Conservation (phyloP, 1,140 invertebrate species). For the Brachionus rotundiformis region DNA sequence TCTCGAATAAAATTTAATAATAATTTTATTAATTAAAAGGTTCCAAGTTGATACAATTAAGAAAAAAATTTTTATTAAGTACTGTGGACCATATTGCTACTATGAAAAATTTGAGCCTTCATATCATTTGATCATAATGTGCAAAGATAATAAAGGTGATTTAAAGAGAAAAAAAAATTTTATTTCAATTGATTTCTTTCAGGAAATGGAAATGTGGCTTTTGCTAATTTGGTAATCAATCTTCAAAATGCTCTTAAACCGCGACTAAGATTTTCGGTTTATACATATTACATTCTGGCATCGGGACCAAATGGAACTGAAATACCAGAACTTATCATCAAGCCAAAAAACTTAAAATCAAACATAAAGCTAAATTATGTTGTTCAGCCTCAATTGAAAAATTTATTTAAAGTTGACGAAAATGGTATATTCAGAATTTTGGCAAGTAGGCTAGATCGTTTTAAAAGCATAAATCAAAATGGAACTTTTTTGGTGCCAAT, state of each 20-base stretch:
- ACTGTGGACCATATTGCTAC: not conserved
- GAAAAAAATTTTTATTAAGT: constrained; percentile 7
- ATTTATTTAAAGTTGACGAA: constrained; percentile 4
- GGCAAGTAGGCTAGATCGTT: not conserved
- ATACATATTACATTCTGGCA: constrained; percentile 24
- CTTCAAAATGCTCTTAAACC: not conserved
- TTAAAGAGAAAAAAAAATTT: too few species aligned
- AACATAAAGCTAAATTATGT: not conserved
- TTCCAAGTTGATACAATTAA: constrained; percentile 2
- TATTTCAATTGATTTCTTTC: not conserved
- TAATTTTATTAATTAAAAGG: not conserved
- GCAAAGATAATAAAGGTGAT: constrained; percentile 30
- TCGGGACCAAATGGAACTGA: not conserved
- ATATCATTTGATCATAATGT: constrained; percentile 7
- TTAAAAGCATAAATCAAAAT: not conserved
- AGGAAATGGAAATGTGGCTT: constrained; percentile 8
- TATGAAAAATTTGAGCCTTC: not conserved
- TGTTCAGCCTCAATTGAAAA: not conserved
- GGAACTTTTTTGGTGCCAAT: not conserved
- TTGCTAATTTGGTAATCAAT: not conserved
- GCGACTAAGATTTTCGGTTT: not conserved
- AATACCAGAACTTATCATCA: constrained; percentile 22
- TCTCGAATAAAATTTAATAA: not conserved
- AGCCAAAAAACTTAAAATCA: not conserved
- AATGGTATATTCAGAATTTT: not conserved